Base-by-base conservation (phyloP, 1,140 invertebrate genomes). In the Acromyrmex echinatior region DNA sequence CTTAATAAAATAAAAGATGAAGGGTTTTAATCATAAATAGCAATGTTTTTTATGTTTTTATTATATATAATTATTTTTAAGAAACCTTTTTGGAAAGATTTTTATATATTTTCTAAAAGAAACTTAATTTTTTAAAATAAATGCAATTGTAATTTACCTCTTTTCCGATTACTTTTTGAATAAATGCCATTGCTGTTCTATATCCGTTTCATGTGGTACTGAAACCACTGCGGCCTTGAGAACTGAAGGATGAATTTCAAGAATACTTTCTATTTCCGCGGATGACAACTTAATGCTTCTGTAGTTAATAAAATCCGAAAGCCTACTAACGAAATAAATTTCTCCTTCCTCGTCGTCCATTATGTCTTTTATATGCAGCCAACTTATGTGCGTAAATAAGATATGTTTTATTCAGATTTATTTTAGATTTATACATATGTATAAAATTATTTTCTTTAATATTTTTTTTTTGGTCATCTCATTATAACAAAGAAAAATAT, bases 161-260 rank as follows among this genome's bases (percentile, higher is more conserved):
- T 49, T 87, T 80, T 2, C 93, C 95, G 4, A 92, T 88, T 51
- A 92, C 86, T 66, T 91, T 91, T 14, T 76, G 74, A 9, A 98
- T 95, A 78, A 97, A 97, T 6, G 97, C 97, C 56, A 96, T 95
- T 0, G 97, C 16, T 96, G 94, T 88, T 98, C 96, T 28, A 96
- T 96, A 88, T 95, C 95, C 45, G 95, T 93, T n/a, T 95, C 91
- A 88, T 97, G 95, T 1, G 97, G 96, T 31, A 97, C 93, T 2
- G 97, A 97, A 60, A 97, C 96, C 0, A 98, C 97, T 0, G 96
- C 97, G 7, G 95, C 96, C 88, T 97, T 97, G 51, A 94, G 90
- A 5, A 98, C 96, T 0, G 93, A 96, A 2, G 96, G 96, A 93
- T 98, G 97, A 49, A 94, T 93, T 5, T 96, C 51, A 25, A 86